Base-by-base conservation (phyloP, 2,888 invertebrate species). In the Lasius fuliginosus region DNA sequence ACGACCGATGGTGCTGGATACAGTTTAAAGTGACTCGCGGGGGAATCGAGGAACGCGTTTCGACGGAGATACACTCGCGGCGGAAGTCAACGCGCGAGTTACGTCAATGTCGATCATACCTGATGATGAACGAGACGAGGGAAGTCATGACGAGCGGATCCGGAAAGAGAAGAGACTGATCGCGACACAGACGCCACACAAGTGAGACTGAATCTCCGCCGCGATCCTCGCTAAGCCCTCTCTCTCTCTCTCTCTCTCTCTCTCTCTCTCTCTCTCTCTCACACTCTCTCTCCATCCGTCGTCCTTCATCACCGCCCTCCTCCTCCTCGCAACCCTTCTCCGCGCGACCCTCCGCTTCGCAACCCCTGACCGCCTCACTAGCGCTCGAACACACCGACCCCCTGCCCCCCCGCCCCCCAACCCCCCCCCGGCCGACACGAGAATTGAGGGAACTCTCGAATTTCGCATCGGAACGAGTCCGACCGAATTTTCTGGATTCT, bases 151-250 rank as follows among this genome's bases (percentile, higher is more conserved):
- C 64, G 79, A 84, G 64, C 36, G 27, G 23, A 23, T 23, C 27
- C 18, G 46, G 15, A 82, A 68, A n/a, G 33, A 76, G 58, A 56
- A 53, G 53, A 68, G 18, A 36, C 36, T 49, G 46, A 83, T 71
- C 67, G 69, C 77, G 30, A 81, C 90, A 81, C 88, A 36, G 73
- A 40, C 85, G 82, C 77, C 71, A 86, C 82, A 74, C 79, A 84
- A 83, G 64, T 85, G 81, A 84, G 77, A 90, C 90, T 86, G 84
- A 82, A 71, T 83, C 82, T 82, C 69, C 82, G 74, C 23, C 64
- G 67, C 81, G 76, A 49, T 64, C 27, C 85, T 82, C 58, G 49
- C 27, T 53, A 40, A 15, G 46, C 40, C 64, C 67, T 73, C 76
- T 82, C 76, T 65, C 53, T 36, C 9, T n/a, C 23, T 23, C 74